Percentiles rank a stretch among this genome's conserved stretches.
Evolutionary conservation across 2,113 vertebrate genomes (phyloP).

Genomic region (Triplophysa dalaica): DNA sequence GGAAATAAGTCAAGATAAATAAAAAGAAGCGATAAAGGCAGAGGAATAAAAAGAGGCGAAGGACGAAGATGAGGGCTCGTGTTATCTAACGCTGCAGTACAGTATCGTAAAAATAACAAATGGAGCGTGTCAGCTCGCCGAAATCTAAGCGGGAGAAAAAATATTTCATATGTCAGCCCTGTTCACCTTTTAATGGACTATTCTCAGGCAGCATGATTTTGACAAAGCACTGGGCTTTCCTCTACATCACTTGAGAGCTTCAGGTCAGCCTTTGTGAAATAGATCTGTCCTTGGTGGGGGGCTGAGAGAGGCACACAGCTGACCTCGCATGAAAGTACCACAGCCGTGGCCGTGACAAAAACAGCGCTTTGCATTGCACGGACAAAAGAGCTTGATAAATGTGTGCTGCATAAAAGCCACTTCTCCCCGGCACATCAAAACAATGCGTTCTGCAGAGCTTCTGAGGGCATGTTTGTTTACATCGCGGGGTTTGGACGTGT

Average conservation of each 20-base stretch:
- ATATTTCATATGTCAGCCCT: conserved; percentile 74
- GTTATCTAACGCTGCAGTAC: conserved; percentile 76
- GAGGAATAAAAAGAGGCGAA: conserved; percentile 70
- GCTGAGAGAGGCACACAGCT: conserved; percentile 43
- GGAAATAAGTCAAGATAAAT: conserved; percentile 68
- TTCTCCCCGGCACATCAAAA: conserved; percentile 27
- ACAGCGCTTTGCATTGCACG: conserved; percentile 47
- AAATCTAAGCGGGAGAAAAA: conserved; percentile 68
- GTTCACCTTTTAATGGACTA: conserved; percentile 77
- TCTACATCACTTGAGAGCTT: conserved; percentile 61
- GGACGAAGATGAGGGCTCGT: conserved; percentile 73
- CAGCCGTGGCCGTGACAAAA: conserved; percentile 32
- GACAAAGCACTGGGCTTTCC: conserved; percentile 67
- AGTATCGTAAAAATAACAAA: conserved; percentile 79
- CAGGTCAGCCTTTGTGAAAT: conserved; percentile 61
- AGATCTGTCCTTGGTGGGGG: conserved; percentile 71
- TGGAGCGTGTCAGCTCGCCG: conserved; percentile 69
- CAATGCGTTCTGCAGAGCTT: conserved; percentile 12
- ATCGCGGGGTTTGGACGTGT: background rate
- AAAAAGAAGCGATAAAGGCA: conserved; percentile 54
- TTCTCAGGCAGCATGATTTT: conserved; percentile 72
- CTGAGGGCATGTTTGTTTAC: conserved; percentile 18
- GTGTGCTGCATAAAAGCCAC: conserved; percentile 34
- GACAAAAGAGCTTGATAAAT: conserved; percentile 55
- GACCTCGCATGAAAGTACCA: conserved; percentile 54